phyloP scores from a whole-genome alignment of 1,140 invertebrate genomes.

The Coptotermes formosanus region DNA sequence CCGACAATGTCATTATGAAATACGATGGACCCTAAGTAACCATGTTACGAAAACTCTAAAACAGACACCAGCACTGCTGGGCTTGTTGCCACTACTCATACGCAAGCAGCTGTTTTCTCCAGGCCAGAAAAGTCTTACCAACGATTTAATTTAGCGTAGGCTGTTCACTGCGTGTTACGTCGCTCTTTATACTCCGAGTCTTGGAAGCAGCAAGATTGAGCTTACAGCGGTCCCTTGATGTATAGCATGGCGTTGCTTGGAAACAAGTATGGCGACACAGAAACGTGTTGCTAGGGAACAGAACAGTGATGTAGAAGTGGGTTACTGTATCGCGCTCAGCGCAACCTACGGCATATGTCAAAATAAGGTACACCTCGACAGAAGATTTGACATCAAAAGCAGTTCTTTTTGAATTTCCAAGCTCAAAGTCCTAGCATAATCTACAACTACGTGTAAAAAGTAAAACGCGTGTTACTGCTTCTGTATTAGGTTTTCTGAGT shows the following conservation, averaged over 20 bases:
- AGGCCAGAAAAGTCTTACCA: not conserved
- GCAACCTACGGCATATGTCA: not conserved
- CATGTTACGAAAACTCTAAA: no score
- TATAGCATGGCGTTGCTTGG: not conserved
- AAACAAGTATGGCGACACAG: not conserved
- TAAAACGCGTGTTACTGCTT: no score
- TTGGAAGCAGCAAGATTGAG: not conserved
- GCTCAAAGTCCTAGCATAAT: no score
- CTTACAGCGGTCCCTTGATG: not conserved
- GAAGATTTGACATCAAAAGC: not conserved
- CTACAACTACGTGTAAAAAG: no score
- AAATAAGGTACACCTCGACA: not conserved
- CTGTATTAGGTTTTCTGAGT: no score
- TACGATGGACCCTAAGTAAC: no score
- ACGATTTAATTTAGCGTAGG: not conserved
- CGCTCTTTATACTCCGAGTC: not conserved
- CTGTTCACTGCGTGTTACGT: not conserved
- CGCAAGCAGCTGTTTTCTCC: not conserved
- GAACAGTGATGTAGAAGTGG: not conserved
- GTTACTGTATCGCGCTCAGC: not conserved
- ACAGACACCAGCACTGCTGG: no score
- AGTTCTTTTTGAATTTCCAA: no score
- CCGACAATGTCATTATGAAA: no score
- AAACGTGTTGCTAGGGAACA: not conserved
- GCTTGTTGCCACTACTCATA: no score